Evolutionary conservation across 2,888 invertebrate species (phyloP).

Genomic region (Acleris holmiana): DNA sequence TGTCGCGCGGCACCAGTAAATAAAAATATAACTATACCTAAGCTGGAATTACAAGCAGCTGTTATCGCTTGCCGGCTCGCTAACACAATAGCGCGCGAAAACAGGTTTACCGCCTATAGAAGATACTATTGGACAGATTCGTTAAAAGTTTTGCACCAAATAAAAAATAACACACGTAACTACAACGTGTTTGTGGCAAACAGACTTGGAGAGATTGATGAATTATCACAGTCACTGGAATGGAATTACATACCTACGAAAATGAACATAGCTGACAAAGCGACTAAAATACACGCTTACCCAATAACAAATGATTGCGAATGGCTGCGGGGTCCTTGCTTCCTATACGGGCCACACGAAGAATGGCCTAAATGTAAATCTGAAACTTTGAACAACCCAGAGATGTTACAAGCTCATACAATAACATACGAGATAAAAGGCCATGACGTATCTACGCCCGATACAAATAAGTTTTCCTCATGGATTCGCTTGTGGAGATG

Average conservation of each 20-base stretch:
- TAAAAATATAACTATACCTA: slow-evolving; percentile 25
- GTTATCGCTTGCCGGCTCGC: slow-evolving; percentile 17
- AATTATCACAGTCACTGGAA: slow-evolving; percentile 1
- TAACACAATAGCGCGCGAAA: not conserved
- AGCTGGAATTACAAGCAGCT: slow-evolving; percentile 18
- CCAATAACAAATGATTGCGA: not conserved
- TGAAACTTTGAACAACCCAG: not conserved
- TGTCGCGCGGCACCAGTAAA: slow-evolving; percentile 28
- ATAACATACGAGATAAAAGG: not conserved
- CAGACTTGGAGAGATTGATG: slow-evolving; percentile 18
- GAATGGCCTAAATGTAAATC: slow-evolving; percentile 10
- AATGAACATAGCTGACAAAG: slow-evolving; percentile 24
- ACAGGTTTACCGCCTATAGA: not conserved
- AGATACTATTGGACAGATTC: slow-evolving; percentile 11
- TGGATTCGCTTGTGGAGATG: not conserved
- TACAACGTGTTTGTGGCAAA: slow-evolving; percentile 44
- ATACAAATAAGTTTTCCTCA: not conserved
- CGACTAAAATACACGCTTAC: slow-evolving; percentile 14
- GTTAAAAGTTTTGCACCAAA: slow-evolving; percentile 38
- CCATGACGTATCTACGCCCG: not conserved
- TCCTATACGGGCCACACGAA: not conserved
- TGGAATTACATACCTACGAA: slow-evolving; percentile 26
- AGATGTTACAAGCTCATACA: not conserved
- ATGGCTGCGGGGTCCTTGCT: slow-evolving; percentile 26
- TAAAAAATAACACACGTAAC: slow-evolving; percentile 42